Conservation (phyloP, 2,113 vertebrate genomes). For the Nesoenas mayeri region DNA sequence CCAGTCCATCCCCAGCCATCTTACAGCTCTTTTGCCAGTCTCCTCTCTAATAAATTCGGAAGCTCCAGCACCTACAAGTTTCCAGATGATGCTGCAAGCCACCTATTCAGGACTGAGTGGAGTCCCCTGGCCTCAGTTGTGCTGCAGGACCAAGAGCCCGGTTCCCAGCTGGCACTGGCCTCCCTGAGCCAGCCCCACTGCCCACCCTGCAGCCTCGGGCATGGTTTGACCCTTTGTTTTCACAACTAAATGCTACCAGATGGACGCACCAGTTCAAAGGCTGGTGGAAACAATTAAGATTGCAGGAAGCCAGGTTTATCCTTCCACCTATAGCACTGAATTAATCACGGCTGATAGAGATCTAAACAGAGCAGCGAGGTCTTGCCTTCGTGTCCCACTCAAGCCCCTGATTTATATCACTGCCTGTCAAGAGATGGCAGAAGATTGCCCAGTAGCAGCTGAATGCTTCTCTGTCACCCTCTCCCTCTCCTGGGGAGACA, state of each 20-base stretch:
- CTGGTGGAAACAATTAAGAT: conserved; percentile 38
- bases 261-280: conserved; percentile 52
- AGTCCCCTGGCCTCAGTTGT: neutral
- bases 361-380: conserved; percentile 35
- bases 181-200: neutral
- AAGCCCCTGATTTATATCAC: conserved; percentile 65
- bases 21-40: neutral
- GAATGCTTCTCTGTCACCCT: conserved; percentile 28
- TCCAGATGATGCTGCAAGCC: neutral
- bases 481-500: conserved; percentile 29
- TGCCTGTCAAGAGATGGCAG: conserved; percentile 62
- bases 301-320: conserved; percentile 21
- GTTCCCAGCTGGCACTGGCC: neutral
- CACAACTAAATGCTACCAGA: conserved; percentile 43
- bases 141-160: neutral
- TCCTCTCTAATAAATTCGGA: neutral
- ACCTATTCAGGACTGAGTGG: neutral
- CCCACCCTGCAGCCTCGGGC: neutral
- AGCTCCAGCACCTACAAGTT: neutral
- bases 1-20: neutral
- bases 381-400: neutral
- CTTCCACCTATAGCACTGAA: conserved; percentile 45
- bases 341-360: conserved; percentile 57
- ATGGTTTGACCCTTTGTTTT: neutral
- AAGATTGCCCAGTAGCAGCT: conserved; percentile 60